These are phyloP conservation scores for Brotogeris chrysoptera DNA, from an alignment of 2,797 vertebrate species.

Conservation along the genomic window DNA sequence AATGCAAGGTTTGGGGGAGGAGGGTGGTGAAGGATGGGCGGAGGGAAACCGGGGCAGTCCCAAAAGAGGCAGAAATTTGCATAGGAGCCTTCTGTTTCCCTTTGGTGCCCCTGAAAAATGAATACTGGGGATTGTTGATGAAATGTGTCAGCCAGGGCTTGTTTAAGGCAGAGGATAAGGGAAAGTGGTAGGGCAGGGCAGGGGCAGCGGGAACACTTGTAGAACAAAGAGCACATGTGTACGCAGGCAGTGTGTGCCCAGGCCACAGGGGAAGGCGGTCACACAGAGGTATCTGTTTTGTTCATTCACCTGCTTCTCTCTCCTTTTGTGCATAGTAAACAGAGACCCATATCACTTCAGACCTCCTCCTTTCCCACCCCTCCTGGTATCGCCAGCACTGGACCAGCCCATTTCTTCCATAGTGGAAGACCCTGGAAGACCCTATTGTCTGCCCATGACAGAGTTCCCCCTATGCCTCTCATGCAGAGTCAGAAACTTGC, in stretches of 20 bases:
- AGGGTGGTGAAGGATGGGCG: constrained; percentile 32
- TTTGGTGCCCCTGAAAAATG: constrained; percentile 6
- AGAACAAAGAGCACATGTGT: constrained; percentile 31
- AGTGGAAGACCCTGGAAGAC: neutral
- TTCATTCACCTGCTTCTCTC: neutral
- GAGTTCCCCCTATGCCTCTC: neutral
- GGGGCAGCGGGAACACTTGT: neutral
- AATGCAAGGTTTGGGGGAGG: neutral
- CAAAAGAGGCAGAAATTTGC: neutral
- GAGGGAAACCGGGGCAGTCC: neutral
- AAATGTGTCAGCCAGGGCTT: neutral
- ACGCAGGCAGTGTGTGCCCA: neutral
- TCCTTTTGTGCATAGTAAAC: neutral
- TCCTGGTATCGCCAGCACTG: neutral
- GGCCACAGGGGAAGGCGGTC: neutral
- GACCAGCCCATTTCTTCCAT: neutral
- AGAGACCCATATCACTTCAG: neutral
- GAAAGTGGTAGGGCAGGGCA: neutral
- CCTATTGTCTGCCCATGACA: neutral
- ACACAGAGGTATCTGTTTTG: neutral
- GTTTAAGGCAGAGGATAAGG: neutral
- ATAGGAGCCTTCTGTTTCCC: constrained; percentile 1
- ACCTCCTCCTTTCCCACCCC: neutral
- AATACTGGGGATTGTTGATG: neutral
- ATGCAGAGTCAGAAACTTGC: neutral